Conservation (phyloP, 2,888 invertebrate genomes). For the Drosophila borealis region DNA sequence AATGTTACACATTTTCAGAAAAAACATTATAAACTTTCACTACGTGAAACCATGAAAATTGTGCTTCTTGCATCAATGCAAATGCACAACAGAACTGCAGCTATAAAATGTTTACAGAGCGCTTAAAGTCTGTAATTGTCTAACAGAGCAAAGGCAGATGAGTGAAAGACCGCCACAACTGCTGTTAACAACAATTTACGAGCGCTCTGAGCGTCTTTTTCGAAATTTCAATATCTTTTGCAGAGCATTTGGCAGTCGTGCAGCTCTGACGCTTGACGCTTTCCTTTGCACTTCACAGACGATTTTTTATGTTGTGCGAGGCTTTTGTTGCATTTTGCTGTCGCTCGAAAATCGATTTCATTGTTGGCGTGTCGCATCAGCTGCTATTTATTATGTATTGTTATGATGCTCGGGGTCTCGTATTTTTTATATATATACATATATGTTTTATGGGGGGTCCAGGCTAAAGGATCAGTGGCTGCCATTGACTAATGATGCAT, state of each 20-base stretch:
- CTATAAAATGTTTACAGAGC: no score
- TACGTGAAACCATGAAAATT: no score
- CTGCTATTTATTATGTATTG: conserved; percentile 66
- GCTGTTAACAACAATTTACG: no score
- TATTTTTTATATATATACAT: neutral
- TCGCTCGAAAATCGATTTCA: conserved; percentile 61
- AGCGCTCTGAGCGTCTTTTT: no score
- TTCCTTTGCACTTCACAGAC: conserved; percentile 3
- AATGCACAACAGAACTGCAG: no score
- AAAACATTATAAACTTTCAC: no score
- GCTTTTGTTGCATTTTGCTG: conserved; percentile 51
- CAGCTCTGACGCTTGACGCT: no score
- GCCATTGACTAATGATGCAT: conserved; percentile 45
- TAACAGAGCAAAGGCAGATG: no score
- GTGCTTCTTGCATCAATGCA: no score
- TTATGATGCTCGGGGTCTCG: conserved; percentile 42
- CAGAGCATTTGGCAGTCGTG: conserved; percentile 18
- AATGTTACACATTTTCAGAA: no score
- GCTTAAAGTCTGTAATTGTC: no score
- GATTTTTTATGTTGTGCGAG: conserved; percentile 34
- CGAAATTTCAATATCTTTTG: neutral
- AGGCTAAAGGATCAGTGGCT: conserved; percentile 16
- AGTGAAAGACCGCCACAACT: no score
- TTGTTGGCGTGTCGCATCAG: conserved; percentile 60
- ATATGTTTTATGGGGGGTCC: neutral